These are phyloP conservation scores for Bombyx huttoni DNA, from an alignment of 2,888 invertebrate species.

Conservation along the genomic window DNA sequence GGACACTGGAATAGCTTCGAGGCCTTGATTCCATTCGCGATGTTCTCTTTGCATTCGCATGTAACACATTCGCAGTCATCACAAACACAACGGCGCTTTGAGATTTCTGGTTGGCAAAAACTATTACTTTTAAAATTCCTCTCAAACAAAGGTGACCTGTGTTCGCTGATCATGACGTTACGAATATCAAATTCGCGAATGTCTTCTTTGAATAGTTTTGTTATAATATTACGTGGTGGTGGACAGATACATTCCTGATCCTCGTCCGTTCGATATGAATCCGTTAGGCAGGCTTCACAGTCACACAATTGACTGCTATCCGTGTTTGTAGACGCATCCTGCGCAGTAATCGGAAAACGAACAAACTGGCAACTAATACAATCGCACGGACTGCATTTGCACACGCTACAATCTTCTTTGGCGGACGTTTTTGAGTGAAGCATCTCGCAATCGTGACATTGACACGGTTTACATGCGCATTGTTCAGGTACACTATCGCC, in stretches of 20 bases:
- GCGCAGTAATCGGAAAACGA: slow-evolving; percentile 16
- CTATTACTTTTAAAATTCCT: slow-evolving; percentile 3
- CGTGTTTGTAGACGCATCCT: slow-evolving; percentile 29
- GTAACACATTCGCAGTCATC: slow-evolving; percentile 26
- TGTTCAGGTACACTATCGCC: slow-evolving; percentile 9
- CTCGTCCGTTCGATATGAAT: slow-evolving; percentile 24
- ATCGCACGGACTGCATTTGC: slow-evolving; percentile 38
- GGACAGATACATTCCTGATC: slow-evolving; percentile 28
- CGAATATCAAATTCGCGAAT: slow-evolving; percentile 33
- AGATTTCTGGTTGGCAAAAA: slow-evolving; percentile 6
- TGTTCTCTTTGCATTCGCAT: slow-evolving; percentile 18
- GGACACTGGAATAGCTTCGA: slow-evolving; percentile 4
- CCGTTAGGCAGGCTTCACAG: slow-evolving; percentile 29
- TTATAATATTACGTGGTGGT: slow-evolving; percentile 20
- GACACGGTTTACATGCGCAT: slow-evolving; percentile 30
- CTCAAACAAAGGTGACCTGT: not conserved
- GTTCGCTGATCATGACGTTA: slow-evolving; percentile 5
- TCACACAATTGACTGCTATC: slow-evolving; percentile 23
- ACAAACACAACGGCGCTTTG: slow-evolving; percentile 16
- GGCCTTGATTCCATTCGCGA: slow-evolving; percentile 8
- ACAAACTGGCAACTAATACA: slow-evolving; percentile 28
- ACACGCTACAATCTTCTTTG: slow-evolving; percentile 14
- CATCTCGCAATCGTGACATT: slow-evolving; percentile 22
- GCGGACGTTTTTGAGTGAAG: not conserved
- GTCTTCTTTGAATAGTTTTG: slow-evolving; percentile 27